Conservation (phyloP, 2,888 invertebrate species). For the Scaptomyza cyrtandrae region DNA sequence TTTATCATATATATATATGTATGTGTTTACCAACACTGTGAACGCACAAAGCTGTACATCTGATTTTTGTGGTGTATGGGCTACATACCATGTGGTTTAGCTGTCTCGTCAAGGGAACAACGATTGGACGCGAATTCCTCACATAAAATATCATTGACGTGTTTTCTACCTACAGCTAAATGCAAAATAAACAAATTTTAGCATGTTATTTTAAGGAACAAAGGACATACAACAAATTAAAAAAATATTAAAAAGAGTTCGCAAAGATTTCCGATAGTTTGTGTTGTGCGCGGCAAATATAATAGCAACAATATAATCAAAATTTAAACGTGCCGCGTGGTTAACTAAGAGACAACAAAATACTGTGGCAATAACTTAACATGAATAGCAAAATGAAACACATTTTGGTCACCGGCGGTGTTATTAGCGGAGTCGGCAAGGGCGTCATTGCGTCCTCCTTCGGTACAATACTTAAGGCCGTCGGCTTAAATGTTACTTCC, state of each 20-base stretch:
- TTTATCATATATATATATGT: background rate
- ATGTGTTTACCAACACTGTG: constrained; percentile 1
- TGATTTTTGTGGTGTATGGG: background rate
- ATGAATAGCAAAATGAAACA: constrained; percentile 92
- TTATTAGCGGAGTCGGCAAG: constrained; percentile 99
- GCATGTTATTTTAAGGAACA: background rate
- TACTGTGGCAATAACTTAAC: background rate
- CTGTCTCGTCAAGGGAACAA: background rate
- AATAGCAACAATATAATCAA: constrained; percentile 1
- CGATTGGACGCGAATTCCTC: background rate
- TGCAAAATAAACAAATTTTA: background rate
- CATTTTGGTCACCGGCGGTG: constrained; percentile 99
- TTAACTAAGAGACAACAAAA: background rate
- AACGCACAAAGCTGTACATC: background rate
- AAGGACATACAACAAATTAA: background rate
- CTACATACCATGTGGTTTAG: background rate
- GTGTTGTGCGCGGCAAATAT: constrained; percentile 1
- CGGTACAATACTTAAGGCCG: constrained; percentile 97
- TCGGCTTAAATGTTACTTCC: constrained; percentile 97
- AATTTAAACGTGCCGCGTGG: constrained; percentile 24
- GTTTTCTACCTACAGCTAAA: background rate
- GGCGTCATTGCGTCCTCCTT: constrained; percentile 98
- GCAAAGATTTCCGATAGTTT: background rate
- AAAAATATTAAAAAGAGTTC: background rate
- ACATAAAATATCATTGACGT: background rate